phyloP scores from a whole-genome alignment of 2,113 vertebrate species.

The Felis catus region DNA sequence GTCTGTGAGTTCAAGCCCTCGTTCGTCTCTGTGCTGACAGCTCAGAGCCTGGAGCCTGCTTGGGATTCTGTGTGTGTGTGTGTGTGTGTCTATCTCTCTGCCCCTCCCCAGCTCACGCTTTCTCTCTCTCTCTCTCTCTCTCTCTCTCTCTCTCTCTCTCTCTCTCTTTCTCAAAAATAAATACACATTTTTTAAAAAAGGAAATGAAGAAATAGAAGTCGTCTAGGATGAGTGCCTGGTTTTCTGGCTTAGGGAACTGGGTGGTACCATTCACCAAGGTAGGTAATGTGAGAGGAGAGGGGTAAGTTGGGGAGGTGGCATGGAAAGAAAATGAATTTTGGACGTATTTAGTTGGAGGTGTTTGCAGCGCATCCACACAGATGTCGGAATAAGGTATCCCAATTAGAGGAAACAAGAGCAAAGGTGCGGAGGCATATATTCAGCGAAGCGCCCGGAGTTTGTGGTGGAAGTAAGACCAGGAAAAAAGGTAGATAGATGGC shows the following conservation, averaged over 20 bases:
- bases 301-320: background rate
- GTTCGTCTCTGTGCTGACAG: too few species aligned
- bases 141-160: too few species aligned
- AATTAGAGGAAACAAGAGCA: background rate
- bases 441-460: background rate
- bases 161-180: too few species aligned
- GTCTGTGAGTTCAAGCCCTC: too few species aligned
- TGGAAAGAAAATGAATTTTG: slow-evolving; percentile 33
- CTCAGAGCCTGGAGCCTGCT: too few species aligned
- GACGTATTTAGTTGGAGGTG: background rate
- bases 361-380: background rate
- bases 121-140: too few species aligned
- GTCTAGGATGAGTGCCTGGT: background rate
- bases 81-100: too few species aligned
- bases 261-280: background rate
- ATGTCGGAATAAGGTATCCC: background rate
- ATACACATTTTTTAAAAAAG: too few species aligned
- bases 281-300: background rate
- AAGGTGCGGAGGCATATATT: background rate
- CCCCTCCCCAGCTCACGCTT: too few species aligned
- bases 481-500: background rate
- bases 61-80: too few species aligned
- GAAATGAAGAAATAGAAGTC: background rate
- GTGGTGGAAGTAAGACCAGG: background rate
- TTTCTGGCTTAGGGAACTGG: slow-evolving; percentile 23